Evolutionary conservation across 1,140 invertebrate species (phyloP).

Genomic region (Drosophila albomicans): DNA sequence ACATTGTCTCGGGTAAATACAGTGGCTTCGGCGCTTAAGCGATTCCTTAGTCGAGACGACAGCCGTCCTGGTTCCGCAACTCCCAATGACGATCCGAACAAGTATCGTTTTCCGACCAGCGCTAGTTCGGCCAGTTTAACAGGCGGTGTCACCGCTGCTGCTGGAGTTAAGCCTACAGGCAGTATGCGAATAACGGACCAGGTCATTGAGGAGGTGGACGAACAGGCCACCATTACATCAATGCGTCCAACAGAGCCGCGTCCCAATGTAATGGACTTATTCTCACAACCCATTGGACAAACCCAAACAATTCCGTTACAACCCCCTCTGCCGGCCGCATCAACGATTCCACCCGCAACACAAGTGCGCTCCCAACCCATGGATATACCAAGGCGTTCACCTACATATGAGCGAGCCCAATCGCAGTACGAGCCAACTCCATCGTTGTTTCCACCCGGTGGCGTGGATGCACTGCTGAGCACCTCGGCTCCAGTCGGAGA

Average conservation of each 20-base stretch:
- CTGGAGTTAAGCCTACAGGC: conserved; percentile 82
- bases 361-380: conserved; percentile 85
- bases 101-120: conserved; percentile 77
- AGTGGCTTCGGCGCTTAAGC: conserved; percentile 90
- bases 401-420: conserved; percentile 69
- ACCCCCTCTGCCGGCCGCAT: not conserved
- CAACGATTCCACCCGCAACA: conserved; percentile 54
- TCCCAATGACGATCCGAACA: conserved; percentile 72
- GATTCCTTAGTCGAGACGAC: conserved; percentile 91
- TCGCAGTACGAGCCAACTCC: conserved; percentile 63
- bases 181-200: conserved; percentile 90
- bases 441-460: conserved; percentile 70
- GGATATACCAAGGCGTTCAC: conserved; percentile 80
- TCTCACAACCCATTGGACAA: conserved; percentile 76
- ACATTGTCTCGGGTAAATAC: conserved; percentile 90
- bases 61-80: conserved; percentile 77
- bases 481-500: conserved; percentile 73
- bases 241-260: conserved; percentile 87
- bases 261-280: conserved; percentile 87
- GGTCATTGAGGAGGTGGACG: conserved; percentile 93
- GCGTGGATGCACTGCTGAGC: conserved; percentile 70
- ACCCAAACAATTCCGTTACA: conserved; percentile 75
- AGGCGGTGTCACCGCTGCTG: conserved; percentile 22
- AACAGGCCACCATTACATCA: conserved; percentile 91
- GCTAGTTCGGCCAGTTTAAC: conserved; percentile 73